phyloP scores from a whole-genome alignment of 2,797 vertebrate genomes.

The Neoniphon sammara region DNA sequence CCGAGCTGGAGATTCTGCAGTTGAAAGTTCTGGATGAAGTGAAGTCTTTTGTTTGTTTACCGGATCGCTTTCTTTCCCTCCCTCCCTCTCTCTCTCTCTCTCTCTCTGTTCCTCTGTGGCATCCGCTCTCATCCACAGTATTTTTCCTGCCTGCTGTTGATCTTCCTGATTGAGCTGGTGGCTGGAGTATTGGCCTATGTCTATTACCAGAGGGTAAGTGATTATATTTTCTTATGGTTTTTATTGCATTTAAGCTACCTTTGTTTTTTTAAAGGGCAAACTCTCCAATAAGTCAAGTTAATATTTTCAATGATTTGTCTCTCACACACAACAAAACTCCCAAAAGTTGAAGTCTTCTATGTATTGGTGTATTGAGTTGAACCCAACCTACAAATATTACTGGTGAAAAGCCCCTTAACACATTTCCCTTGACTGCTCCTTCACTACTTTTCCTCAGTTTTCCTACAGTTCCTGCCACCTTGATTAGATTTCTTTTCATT shows the following conservation, averaged over 20 bases:
- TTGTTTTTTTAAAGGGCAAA: too few species aligned
- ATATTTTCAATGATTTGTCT: too few species aligned
- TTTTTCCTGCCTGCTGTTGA: conserved; percentile 85
- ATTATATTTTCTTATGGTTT: background rate
- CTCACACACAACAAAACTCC: background rate
- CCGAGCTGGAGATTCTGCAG: conserved; percentile 16
- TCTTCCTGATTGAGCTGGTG: conserved; percentile 90
- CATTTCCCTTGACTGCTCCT: background rate
- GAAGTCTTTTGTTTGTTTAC: conserved; percentile 2
- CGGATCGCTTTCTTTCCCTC: background rate
- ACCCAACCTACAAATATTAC: too few species aligned
- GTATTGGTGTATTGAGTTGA: too few species aligned
- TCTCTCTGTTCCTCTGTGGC: conserved; percentile 18
- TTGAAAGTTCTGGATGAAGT: conserved; percentile 20
- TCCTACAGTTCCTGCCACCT: background rate
- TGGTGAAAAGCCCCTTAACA: too few species aligned
- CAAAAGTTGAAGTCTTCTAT: too few species aligned
- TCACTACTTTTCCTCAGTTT: background rate
- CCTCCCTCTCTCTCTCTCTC: conserved; percentile 4
- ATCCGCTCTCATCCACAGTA: conserved; percentile 78
- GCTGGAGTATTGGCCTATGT: conserved; percentile 89
- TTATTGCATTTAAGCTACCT: too few species aligned
- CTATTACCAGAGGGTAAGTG: conserved; percentile 88
- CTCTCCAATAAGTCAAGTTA: too few species aligned
- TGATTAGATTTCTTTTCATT: background rate